phyloP scores from a whole-genome alignment of 92 coral and sea anemone species.

The Palythoa grandis region DNA sequence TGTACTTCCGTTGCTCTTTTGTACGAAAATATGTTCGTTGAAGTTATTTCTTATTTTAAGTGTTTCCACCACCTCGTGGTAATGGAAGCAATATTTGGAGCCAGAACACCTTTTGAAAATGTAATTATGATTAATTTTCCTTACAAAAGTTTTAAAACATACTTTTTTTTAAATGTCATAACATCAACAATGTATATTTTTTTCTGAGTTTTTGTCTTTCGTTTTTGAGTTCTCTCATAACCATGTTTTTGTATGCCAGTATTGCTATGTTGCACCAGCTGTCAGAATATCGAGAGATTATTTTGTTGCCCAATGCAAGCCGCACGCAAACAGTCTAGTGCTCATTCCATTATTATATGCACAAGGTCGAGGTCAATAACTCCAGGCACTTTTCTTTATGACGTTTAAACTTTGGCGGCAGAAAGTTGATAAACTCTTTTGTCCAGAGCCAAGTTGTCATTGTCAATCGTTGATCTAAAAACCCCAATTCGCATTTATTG shows the following conservation, averaged over 20 bases:
- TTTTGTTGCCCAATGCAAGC: background rate
- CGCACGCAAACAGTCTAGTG: conserved; percentile 6
- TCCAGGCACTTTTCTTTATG: conserved; percentile 19
- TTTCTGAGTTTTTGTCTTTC: background rate
- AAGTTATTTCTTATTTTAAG: background rate
- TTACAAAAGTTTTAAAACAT: too few species aligned
- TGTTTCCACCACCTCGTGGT: background rate
- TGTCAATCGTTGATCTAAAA: background rate
- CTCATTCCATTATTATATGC: background rate
- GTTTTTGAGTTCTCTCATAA: background rate
- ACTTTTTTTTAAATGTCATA: too few species aligned
- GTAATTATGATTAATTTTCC: too few species aligned
- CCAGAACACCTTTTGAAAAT: too few species aligned
- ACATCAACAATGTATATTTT: background rate
- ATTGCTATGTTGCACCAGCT: background rate
- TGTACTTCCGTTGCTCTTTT: conserved; percentile 20
- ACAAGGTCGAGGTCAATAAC: conserved; percentile 4
- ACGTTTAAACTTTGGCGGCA: background rate
- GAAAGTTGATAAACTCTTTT: background rate
- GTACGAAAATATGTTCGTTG: background rate
- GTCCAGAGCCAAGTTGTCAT: background rate
- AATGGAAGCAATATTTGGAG: background rate
- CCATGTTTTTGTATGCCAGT: background rate
- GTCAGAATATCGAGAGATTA: background rate
- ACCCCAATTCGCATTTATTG: background rate